Percentiles rank a stretch among this genome's conserved stretches.
Evolutionary conservation across 2,113 vertebrate genomes (phyloP).

Genomic region (Melanocharis versteri): DNA sequence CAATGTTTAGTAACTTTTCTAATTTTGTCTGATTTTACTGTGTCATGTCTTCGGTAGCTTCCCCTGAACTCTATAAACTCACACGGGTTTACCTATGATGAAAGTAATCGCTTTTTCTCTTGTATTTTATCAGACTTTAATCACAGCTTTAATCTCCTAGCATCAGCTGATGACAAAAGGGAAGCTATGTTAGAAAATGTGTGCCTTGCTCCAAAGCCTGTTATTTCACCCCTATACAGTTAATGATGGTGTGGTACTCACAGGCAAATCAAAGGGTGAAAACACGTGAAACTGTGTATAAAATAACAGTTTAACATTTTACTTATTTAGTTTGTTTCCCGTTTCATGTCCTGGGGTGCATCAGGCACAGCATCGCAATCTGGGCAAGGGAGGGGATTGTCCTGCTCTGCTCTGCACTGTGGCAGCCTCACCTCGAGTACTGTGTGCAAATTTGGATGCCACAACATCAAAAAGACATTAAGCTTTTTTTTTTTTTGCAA

Average conservation of each 20-base stretch:
- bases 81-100: neutral
- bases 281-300: neutral
- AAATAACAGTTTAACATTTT: neutral
- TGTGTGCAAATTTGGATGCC: accelerated
- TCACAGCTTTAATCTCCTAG: neutral
- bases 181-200: neutral
- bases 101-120: neutral
- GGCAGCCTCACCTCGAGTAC: accelerated
- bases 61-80: neutral
- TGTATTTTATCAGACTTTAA: neutral
- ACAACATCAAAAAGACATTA: no score
- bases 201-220: neutral
- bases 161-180: neutral
- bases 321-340: neutral
- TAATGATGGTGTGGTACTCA: neutral
- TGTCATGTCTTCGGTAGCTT: neutral
- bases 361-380: accelerated
- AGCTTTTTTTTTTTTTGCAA: no score
- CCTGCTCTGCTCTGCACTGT: accelerated
- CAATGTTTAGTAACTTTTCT: neutral
- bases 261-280: neutral
- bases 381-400: neutral
- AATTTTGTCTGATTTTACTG: neutral
- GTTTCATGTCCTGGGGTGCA: neutral
- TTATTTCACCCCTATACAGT: neutral